phyloP scores from a whole-genome alignment of 2,888 invertebrate species.

The Caenorhabditis drosophilae region DNA sequence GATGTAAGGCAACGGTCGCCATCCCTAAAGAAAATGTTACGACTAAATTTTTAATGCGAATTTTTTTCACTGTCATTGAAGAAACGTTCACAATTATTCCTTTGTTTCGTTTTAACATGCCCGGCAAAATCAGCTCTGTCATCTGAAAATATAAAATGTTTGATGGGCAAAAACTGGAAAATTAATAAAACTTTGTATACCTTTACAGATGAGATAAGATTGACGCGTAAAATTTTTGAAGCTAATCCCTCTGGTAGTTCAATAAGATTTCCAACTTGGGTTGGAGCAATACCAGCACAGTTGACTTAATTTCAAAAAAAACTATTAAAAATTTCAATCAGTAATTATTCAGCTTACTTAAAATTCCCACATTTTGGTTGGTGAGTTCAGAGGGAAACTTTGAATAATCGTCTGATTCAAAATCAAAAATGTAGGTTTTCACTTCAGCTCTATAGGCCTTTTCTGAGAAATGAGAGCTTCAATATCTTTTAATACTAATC shows the following conservation, averaged over 20 bases:
- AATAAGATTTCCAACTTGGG: slow-evolving; percentile 56
- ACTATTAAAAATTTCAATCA: not conserved
- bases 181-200: slow-evolving; percentile 13
- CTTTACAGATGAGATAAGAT: slow-evolving; percentile 60
- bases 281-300: slow-evolving; percentile 67
- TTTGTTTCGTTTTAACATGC: slow-evolving; percentile 62
- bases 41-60: not conserved
- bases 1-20: slow-evolving; percentile 67
- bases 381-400: slow-evolving; percentile 55
- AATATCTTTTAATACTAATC: not conserved
- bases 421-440: slow-evolving; percentile 57
- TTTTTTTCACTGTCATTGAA: slow-evolving; percentile 67
- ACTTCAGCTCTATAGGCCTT: slow-evolving; percentile 45
- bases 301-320: slow-evolving; percentile 56
- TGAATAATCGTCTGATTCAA: slow-evolving; percentile 56
- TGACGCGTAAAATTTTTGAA: slow-evolving; percentile 64
- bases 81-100: slow-evolving; percentile 67
- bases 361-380: slow-evolving; percentile 59
- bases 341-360: slow-evolving; percentile 45
- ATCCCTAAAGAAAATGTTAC: slow-evolving; percentile 51
- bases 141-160: slow-evolving; percentile 41
- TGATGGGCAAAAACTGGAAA: not conserved
- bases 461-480: slow-evolving; percentile 15
- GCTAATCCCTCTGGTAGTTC: slow-evolving; percentile 59
- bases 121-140: slow-evolving; percentile 64